A percentile compares a stretch with the other conserved stretches of the same genome.
Evolutionary conservation across 2,888 invertebrate genomes (phyloP).

Genomic region (Atethmia centrago): DNA sequence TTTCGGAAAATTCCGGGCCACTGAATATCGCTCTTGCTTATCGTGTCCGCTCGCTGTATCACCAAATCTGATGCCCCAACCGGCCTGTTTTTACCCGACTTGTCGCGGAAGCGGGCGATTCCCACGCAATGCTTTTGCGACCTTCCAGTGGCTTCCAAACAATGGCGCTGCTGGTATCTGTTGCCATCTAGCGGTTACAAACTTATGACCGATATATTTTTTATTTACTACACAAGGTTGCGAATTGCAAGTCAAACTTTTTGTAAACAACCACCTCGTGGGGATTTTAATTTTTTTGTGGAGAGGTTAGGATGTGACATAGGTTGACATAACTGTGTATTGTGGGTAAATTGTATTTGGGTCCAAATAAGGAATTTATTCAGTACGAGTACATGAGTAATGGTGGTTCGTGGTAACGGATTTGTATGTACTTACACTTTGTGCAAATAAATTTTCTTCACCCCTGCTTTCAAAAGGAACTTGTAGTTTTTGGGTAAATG

Average conservation of each 20-base stretch:
- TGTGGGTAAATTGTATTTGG: background rate
- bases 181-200: slow-evolving; percentile 68
- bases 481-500: background rate
- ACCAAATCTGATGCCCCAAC: slow-evolving; percentile 18
- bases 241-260: slow-evolving; percentile 32
- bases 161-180: slow-evolving; percentile 65
- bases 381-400: background rate
- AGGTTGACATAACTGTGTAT: slow-evolving; percentile 12
- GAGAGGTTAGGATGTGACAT: slow-evolving; percentile 8
- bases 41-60: slow-evolving; percentile 35
- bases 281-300: slow-evolving; percentile 20
- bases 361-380: no score
- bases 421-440: background rate
- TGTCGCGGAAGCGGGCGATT: slow-evolving; percentile 68
- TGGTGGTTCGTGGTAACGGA: background rate
- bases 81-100: slow-evolving; percentile 49
- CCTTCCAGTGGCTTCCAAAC: slow-evolving; percentile 56
- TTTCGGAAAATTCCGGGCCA: background rate
- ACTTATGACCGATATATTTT: slow-evolving; percentile 57
- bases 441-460: background rate
- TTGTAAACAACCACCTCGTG: slow-evolving; percentile 13
- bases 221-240: slow-evolving; percentile 41
- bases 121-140: slow-evolving; percentile 67
- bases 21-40: background rate
- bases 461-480: background rate